Evolutionary conservation across 1,140 invertebrate genomes (phyloP).

Genomic region (Mactra quadrangularis): DNA sequence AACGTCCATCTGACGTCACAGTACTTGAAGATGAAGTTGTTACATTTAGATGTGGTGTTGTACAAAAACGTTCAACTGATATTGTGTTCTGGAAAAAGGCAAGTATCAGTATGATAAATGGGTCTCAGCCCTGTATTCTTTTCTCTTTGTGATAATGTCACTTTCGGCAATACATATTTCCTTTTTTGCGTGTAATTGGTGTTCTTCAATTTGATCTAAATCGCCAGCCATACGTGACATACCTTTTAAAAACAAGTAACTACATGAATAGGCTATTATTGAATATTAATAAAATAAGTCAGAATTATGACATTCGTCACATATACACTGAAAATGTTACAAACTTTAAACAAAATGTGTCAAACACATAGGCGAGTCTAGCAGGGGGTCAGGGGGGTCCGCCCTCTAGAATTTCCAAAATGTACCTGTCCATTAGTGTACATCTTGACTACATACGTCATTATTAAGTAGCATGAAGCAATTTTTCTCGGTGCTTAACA

Average conservation of each 20-base stretch:
- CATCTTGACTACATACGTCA: too few species aligned
- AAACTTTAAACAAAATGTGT: too few species aligned
- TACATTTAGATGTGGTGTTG: slow-evolving; percentile 19
- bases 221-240: neutral
- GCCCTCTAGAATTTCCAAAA: too few species aligned
- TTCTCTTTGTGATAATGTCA: too few species aligned
- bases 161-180: neutral
- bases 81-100: slow-evolving; percentile 55
- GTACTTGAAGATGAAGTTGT: slow-evolving; percentile 30
- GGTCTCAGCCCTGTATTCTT: too few species aligned
- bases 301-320: too few species aligned
- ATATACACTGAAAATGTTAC: too few species aligned
- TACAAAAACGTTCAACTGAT: slow-evolving; percentile 12
- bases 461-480: too few species aligned
- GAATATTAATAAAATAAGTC: neutral
- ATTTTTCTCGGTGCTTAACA: too few species aligned
- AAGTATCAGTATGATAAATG: neutral
- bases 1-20: slow-evolving; percentile 15
- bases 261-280: neutral
- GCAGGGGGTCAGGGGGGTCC: too few species aligned
- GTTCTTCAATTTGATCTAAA: neutral
- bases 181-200: neutral
- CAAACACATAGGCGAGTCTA: too few species aligned
- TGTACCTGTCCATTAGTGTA: too few species aligned
- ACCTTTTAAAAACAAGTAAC: neutral